Percentiles rank a stretch among this genome's conserved stretches.
Evolutionary conservation across 2,113 vertebrate genomes (phyloP).

Genomic region (Elephas maximus): DNA sequence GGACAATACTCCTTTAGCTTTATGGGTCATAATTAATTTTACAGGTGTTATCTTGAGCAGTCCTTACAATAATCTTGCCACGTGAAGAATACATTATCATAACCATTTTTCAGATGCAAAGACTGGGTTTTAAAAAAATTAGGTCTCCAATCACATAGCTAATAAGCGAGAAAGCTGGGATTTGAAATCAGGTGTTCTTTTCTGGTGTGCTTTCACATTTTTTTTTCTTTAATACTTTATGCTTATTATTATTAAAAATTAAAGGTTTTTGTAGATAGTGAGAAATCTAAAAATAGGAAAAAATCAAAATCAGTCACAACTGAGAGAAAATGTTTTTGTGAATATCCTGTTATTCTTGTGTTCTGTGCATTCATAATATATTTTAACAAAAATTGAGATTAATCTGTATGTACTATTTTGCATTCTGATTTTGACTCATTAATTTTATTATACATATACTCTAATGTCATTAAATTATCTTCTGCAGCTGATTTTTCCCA

Average conservation of each 20-base stretch:
- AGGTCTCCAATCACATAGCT: background rate
- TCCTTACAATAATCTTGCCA: background rate
- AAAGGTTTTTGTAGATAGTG: background rate
- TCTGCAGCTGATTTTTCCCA: background rate
- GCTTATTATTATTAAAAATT: slow-evolving; percentile 28
- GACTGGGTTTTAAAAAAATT: background rate
- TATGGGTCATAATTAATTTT: background rate
- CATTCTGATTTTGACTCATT: background rate
- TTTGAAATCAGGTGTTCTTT: background rate
- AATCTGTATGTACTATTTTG: background rate
- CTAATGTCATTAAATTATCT: background rate
- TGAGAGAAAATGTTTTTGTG: background rate
- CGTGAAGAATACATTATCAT: background rate
- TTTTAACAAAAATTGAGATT: slow-evolving; percentile 28
- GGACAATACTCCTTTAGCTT: background rate
- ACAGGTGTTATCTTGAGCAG: background rate
- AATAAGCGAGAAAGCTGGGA: background rate
- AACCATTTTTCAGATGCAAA: slow-evolving; percentile 17
- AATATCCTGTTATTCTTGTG: background rate
- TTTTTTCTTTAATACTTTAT: background rate
- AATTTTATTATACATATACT: background rate
- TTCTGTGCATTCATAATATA: background rate
- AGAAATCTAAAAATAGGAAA: background rate
- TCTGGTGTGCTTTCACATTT: background rate
- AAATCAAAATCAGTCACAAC: background rate